Evolutionary conservation across 2,113 vertebrate genomes (phyloP), one percentile per base, ranked within the genome.

Genomic region (Upupa epops): DNA sequence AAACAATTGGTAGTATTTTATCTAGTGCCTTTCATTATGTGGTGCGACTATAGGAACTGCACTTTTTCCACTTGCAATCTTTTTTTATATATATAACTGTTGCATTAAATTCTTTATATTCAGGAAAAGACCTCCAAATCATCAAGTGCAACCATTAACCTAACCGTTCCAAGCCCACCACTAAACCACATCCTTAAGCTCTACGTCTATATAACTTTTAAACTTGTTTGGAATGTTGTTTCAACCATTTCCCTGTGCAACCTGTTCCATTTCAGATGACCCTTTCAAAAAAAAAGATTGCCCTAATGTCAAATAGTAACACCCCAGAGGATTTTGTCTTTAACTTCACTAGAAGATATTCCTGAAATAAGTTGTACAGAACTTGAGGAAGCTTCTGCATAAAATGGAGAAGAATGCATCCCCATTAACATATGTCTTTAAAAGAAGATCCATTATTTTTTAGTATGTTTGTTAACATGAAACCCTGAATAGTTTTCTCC

Each of bases 381-480:
- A 68, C 42, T 9, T 46, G 20, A 7, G 10, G 5, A 52, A 52
- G 17, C 10, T 13, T 46, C 4, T 32, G 32, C 42, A 34, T 29
- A 20, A 72, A 3, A 6, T 8, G 29, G 20, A 26, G 18, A 17
- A 22, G 4, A 14, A 8, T 0, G 13, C 5, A 9, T 16, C 7
- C 5, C 16, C 4, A 1, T 26, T 3, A 11, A 24, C 0, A 0
- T 13, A 4, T 0, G 0, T 8, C 26, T 42, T 42, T 17, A 5
- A 18, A 24, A 51, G 17, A 18, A 1, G 49, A 2, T 0, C 1
- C 11, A 12, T 1, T 2, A 9, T 3, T 4, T 4, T 8, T 3
- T 32, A n/a, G 4, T 1, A 3, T 5, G 34, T 13, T 1, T 1
- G 8, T 10, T 24, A 11, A 8, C 26, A 3, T 24, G 24, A 59